Evolutionary conservation across 2,113 vertebrate species (phyloP), one percentile per base, ranked within the genome.

Genomic region (Uropsilus gracilis): DNA sequence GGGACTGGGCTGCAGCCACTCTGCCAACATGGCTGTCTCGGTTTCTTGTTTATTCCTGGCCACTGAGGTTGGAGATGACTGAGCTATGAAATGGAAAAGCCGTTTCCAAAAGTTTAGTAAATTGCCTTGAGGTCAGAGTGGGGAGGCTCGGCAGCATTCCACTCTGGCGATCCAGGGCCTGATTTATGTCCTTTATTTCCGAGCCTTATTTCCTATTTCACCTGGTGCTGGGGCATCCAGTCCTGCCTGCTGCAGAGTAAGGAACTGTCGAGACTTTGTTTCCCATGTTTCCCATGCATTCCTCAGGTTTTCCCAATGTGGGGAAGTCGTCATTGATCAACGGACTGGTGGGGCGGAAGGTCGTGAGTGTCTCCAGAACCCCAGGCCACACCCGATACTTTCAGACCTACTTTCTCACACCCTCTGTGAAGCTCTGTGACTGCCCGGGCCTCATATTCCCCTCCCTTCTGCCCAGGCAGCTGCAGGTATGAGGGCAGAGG

Each of bases 321-420:
- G 99, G 99, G 0, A 99, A 99, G 91, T 99, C 99, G 0, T 99
- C 99, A 0, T 98, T 99, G 63, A 98, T 99, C 91, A 99, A 99
- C 20, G 99, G 99, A 28, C 98, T 99, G 72, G 99, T 99, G 8
- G 99, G 99, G 14, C 98, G 96, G 94, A 99, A 99, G 97, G 99
- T 99, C 0, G 99, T 99, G 95, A 99, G 99, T 11, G 99, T 99
- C 32, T 99, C 99, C 50, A 98, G 99, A 20, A 99, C 99, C 0
- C 99, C 99, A 1, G 99, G 99, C n/a, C 99, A 99, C 97, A 99
- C 99, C 42, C 99, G 99, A 90, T 99, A 99, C 95, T 99, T 99
- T 97, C 99, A 99, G 98, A 99, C 99, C 7, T 99, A 99, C 97
- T 99, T 99, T 98, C 99, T 99, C 97, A 99, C 99, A 4, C 98